Base-by-base conservation (phyloP, 2,888 invertebrate genomes). In the Pollenia griseotomentosa region DNA sequence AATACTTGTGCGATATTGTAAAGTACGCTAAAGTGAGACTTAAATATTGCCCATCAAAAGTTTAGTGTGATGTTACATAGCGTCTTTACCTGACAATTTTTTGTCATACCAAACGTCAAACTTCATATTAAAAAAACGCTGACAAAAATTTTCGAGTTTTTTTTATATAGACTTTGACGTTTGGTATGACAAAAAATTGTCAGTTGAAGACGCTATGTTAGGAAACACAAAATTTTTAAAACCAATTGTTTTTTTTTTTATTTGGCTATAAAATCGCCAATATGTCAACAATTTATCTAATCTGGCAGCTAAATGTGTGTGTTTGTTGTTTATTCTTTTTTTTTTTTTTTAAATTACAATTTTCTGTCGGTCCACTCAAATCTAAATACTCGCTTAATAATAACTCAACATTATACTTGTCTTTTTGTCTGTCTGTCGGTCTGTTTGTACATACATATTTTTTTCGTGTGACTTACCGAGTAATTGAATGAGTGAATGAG, bases 321-420 rank as follows among this genome's bases (percentile, higher is more conserved):
- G 73, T n/a, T 71, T 83, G 53, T 73, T 48, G 8, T 78, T 11
- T 57, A 33, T 71, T 68, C n/a, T 9, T 23, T 53, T 68, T 33
- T 75, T 9, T 23, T 53, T 68, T 33, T 75, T 51, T 63, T 75
- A n/a, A 12, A 51, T 16, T 33, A 33, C 33, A 33, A 63, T 51
- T 79, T 46, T 65, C 16, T 74, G 65, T 71, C 48, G 40, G 70
- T 79, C 68, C 74, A 80, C 61, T 75, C 84, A 68, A 68, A 85
- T 83, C 71, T 53, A 83, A 70, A 77, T 70, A 68, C 74, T 80
- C 74, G 83, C 23, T 83, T 77, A 71, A 74, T 74, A 85, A 74
- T 65, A 73, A 80, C 79, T 80, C 84, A 81, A 78, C 83, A 74
- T 74, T 51, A 23, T 51, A 78, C 14, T 71, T 81, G 73, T 78